These are phyloP conservation scores for Eospalax fontanierii DNA, from an alignment of 2,797 vertebrate species.

Conservation along the genomic window DNA sequence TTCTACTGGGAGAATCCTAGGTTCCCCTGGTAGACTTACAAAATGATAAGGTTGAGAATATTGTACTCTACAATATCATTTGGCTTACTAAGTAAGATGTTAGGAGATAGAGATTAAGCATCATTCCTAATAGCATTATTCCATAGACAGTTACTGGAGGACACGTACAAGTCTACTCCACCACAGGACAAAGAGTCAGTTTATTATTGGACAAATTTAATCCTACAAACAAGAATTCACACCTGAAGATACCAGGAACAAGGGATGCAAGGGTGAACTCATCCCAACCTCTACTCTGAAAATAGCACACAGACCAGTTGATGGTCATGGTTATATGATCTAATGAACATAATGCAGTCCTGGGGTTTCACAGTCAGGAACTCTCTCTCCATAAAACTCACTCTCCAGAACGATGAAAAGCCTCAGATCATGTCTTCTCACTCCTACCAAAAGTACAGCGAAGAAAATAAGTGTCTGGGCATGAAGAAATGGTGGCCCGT, in stretches of 20 bases:
- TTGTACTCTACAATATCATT: background rate
- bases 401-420: background rate
- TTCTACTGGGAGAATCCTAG: constrained; percentile 6
- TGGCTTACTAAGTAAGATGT: constrained; percentile 16
- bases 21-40: background rate
- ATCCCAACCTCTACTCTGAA: background rate
- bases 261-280: background rate
- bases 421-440: background rate
- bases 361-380: background rate
- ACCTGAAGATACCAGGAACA: background rate
- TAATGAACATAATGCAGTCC: background rate
- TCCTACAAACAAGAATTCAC: background rate
- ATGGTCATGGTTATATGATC: background rate
- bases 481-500: background rate
- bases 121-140: constrained; percentile 4
- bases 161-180: background rate
- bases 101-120: constrained; percentile 2
- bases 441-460: background rate
- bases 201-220: constrained; percentile 20
- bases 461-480: background rate
- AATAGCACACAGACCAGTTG: background rate
- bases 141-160: background rate
- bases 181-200: constrained; percentile 14
- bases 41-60: constrained; percentile 15
- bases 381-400: background rate